Conservation (phyloP, 1,140 invertebrate species). For the Bicyclus anynana region DNA sequence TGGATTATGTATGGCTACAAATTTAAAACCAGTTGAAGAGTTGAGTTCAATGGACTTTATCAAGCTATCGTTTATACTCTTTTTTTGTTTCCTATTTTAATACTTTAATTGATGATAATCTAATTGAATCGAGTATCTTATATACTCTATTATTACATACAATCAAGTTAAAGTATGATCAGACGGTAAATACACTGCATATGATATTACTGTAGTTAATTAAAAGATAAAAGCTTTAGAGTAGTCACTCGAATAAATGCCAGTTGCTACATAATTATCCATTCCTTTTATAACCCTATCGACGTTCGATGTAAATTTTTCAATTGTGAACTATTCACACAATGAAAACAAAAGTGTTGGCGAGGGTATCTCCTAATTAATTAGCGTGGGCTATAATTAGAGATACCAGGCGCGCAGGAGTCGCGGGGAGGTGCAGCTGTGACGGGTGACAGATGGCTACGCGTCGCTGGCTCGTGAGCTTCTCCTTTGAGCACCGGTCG, state of each 20-base stretch:
- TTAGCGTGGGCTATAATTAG: slow-evolving; percentile 62
- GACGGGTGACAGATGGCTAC: slow-evolving; percentile 68
- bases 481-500: slow-evolving; percentile 48
- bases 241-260: neutral
- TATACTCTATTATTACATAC: neutral
- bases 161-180: neutral
- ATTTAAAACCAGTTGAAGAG: slow-evolving; percentile 51
- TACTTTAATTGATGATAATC: neutral
- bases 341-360: slow-evolving; percentile 39
- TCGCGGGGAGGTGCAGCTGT: slow-evolving; percentile 45
- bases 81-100: neutral
- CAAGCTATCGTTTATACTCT: slow-evolving; percentile 6
- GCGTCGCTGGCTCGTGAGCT: slow-evolving; percentile 46
- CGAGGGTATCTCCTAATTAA: slow-evolving; percentile 60
- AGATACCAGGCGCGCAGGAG: slow-evolving; percentile 40
- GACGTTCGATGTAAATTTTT: slow-evolving; percentile 42
- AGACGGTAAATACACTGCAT: neutral
- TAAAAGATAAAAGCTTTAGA: neutral
- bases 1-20: slow-evolving; percentile 60
- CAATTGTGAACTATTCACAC: slow-evolving; percentile 39
- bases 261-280: slow-evolving; percentile 9
- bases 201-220: neutral
- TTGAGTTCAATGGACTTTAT: slow-evolving; percentile 43
- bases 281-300: slow-evolving; percentile 3
- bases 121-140: neutral